These are phyloP conservation scores for Myopa testacea DNA, from an alignment of 2,888 invertebrate genomes.

Conservation along the genomic window DNA sequence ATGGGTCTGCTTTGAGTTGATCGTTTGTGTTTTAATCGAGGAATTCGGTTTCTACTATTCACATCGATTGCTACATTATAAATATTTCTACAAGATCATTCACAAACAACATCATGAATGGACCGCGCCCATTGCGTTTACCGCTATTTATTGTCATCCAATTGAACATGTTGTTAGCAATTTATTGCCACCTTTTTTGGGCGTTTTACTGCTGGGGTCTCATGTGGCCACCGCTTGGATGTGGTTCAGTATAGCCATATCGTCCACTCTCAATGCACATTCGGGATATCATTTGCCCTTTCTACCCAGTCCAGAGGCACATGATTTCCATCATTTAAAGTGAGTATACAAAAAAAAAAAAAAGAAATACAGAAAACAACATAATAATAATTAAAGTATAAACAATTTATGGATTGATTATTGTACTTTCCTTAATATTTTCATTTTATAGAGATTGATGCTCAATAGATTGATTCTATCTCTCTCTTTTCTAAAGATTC, in stretches of 20 bases:
- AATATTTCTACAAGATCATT: conserved; percentile 80
- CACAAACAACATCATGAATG: conserved; percentile 91
- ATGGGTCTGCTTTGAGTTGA: conserved; percentile 79
- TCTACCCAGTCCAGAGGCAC: conserved; percentile 86
- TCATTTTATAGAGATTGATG: background rate
- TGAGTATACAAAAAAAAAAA: conserved; percentile 64
- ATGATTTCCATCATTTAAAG: conserved; percentile 90
- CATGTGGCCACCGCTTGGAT: conserved; percentile 83
- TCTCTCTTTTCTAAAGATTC: conserved; percentile 72
- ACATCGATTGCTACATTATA: conserved; percentile 83
- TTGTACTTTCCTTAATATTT: background rate
- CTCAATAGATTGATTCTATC: background rate
- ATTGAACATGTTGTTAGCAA: conserved; percentile 82
- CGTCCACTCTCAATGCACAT: conserved; percentile 84
- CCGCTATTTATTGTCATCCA: conserved; percentile 85
- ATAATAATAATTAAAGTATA: too few species aligned
- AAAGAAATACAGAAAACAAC: too few species aligned
- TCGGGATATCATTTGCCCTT: conserved; percentile 89
- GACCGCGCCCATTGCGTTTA: conserved; percentile 88
- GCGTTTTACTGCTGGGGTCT: conserved; percentile 79
- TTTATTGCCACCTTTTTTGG: conserved; percentile 80
- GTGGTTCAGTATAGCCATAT: conserved; percentile 83
- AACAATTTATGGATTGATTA: too few species aligned
- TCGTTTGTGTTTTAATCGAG: conserved; percentile 79
- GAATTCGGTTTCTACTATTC: conserved; percentile 88